Conservation (phyloP, 2,113 vertebrate genomes). For the Paradoxurus hermaphroditus region DNA sequence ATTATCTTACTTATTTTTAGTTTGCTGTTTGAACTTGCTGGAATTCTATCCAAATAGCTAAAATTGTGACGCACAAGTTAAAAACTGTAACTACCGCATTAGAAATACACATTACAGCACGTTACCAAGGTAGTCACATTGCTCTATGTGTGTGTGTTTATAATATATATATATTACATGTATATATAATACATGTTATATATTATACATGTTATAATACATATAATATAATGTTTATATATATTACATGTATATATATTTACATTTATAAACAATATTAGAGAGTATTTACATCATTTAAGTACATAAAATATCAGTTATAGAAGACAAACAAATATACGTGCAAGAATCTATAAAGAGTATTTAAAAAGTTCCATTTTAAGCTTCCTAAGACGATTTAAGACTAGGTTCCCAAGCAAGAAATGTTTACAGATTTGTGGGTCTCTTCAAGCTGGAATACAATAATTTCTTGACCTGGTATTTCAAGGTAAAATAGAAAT, state of each 20-base stretch:
- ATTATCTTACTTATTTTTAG: not conserved
- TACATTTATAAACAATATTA: not conserved
- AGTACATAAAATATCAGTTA: not conserved
- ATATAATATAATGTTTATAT: no score
- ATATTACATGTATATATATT: no score
- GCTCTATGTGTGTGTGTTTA: not conserved
- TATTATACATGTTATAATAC: no score
- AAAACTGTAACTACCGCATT: not conserved
- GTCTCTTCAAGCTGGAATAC: not conserved
- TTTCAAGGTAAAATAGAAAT: not conserved
- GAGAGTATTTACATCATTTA: not conserved
- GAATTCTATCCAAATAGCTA: not conserved
- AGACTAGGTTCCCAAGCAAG: not conserved
- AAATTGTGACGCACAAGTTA: not conserved
- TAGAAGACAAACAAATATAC: not conserved
- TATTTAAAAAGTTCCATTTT: not conserved
- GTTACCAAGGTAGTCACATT: not conserved
- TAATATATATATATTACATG: not conserved
- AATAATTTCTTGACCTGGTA: not conserved
- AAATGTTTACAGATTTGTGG: not conserved
- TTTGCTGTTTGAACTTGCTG: constrained; percentile 32
- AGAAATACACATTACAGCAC: not conserved
- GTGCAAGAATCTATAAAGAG: not conserved
- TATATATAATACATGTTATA: not conserved
- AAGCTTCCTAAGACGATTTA: not conserved